phyloP scores from a whole-genome alignment of 1,140 invertebrate genomes.

The Lethocerus indicus region DNA sequence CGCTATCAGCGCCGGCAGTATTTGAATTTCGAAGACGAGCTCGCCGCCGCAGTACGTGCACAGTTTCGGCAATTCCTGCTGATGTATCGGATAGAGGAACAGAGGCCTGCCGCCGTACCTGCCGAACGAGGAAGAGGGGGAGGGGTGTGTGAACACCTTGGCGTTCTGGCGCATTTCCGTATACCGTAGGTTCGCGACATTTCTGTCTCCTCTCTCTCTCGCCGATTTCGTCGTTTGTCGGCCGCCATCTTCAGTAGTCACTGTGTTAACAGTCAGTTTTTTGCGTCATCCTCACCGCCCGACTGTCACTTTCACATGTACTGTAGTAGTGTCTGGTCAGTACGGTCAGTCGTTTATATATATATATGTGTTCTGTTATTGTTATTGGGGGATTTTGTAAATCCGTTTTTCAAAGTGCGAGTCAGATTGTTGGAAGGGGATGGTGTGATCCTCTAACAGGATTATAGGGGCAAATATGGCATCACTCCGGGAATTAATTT shows the following conservation, averaged over 20 bases:
- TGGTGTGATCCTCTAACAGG: too few relatives aligned
- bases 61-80: constrained; percentile 26
- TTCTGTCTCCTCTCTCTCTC: background rate
- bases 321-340: too few relatives aligned
- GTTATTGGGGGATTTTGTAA: too few relatives aligned
- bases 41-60: constrained; percentile 54
- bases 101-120: constrained; percentile 46
- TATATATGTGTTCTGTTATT: too few relatives aligned
- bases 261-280: background rate
- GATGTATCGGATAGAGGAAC: constrained; percentile 42
- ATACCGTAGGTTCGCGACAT: background rate
- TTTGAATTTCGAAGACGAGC: constrained; percentile 61
- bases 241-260: background rate
- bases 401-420: too few relatives aligned
- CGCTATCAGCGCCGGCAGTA: constrained; percentile 58
- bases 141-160: background rate
- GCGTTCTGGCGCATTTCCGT: background rate
- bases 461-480: too few relatives aligned
- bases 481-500: too few relatives aligned
- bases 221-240: background rate
- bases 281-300: background rate
- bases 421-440: too few relatives aligned
- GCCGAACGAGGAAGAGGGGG: constrained; percentile 18
- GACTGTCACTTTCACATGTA: background rate
- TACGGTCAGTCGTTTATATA: too few relatives aligned